These are phyloP conservation scores for Drosophila ironensis DNA, from an alignment of 1,140 invertebrate species.

Conservation along the genomic window DNA sequence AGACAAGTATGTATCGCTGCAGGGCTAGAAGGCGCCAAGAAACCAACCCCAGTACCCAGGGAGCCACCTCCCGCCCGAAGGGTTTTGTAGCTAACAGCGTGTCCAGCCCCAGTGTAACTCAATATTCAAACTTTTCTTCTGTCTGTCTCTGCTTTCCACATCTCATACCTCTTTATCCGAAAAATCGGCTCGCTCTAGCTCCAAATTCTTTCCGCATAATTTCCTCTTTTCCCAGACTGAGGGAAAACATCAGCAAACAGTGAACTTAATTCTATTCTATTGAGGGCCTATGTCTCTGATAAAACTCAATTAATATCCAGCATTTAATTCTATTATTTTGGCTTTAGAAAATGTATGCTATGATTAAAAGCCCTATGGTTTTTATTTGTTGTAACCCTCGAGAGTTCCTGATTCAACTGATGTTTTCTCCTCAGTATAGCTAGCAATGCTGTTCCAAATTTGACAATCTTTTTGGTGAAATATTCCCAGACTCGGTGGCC, in stretches of 20 bases:
- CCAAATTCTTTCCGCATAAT: constrained; percentile 68
- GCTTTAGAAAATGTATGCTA: neutral
- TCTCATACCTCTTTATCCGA: constrained; percentile 24
- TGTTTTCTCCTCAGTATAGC: neutral
- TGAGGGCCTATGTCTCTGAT: neutral
- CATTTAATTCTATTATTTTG: no score
- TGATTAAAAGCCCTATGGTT: no score
- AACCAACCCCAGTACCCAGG: constrained; percentile 3
- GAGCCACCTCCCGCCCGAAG: constrained; percentile 2
- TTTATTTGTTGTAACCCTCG: no score
- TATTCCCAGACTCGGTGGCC: constrained; percentile 87
- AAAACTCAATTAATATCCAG: neutral
- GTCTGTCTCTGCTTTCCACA: constrained; percentile 11
- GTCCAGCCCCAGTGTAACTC: constrained; percentile 18
- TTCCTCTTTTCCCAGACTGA: constrained; percentile 7
- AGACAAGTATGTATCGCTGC: constrained; percentile 78
- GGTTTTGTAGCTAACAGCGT: constrained; percentile 72
- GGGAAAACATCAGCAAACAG: neutral
- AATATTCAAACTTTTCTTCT: constrained; percentile 7
- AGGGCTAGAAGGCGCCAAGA: constrained; percentile 34
- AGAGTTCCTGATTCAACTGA: neutral
- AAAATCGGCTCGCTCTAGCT: constrained; percentile 73
- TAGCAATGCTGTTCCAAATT: neutral
- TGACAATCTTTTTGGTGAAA: neutral
- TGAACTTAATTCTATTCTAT: neutral